Percentiles rank a stretch among this genome's conserved stretches.
These are phyloP conservation scores for Melospiza georgiana DNA, from an alignment of 2,113 vertebrate genomes.

Conservation along the genomic window DNA sequence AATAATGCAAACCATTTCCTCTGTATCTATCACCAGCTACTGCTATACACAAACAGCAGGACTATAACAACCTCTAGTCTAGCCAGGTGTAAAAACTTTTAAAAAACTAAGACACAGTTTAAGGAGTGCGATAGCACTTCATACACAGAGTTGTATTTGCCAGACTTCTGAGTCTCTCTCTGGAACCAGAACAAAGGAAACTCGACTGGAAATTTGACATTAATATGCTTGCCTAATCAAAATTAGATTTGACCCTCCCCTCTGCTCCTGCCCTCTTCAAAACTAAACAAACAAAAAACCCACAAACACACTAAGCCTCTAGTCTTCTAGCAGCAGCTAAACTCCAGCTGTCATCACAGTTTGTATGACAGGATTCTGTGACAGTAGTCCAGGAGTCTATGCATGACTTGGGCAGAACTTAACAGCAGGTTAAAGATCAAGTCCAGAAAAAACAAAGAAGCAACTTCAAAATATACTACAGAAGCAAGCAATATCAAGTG, in stretches of 20 bases:
- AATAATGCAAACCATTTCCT: not conserved
- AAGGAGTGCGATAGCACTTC: not conserved
- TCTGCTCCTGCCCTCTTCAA: not conserved
- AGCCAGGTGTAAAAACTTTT: not conserved
- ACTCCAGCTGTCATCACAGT: not conserved
- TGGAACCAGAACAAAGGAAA: not conserved
- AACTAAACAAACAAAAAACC: not conserved
- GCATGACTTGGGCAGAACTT: not conserved
- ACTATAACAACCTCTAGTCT: not conserved
- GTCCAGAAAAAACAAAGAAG: not conserved
- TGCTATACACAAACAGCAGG: not conserved
- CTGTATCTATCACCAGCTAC: not conserved
- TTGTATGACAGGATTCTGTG: not conserved
- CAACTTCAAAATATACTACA: not conserved
- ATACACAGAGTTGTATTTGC: not conserved
- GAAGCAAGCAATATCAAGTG: not conserved
- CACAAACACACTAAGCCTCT: not conserved
- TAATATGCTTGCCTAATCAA: not conserved
- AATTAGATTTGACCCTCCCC: not conserved
- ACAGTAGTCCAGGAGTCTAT: not conserved
- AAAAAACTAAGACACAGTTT: not conserved
- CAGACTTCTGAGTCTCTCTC: not conserved
- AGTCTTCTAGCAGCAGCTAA: not conserved
- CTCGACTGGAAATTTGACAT: not conserved
- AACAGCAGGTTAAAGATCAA: not conserved